Evolutionary conservation across 2,113 vertebrate species (phyloP).

Genomic region (Lichenostomus cassidix): DNA sequence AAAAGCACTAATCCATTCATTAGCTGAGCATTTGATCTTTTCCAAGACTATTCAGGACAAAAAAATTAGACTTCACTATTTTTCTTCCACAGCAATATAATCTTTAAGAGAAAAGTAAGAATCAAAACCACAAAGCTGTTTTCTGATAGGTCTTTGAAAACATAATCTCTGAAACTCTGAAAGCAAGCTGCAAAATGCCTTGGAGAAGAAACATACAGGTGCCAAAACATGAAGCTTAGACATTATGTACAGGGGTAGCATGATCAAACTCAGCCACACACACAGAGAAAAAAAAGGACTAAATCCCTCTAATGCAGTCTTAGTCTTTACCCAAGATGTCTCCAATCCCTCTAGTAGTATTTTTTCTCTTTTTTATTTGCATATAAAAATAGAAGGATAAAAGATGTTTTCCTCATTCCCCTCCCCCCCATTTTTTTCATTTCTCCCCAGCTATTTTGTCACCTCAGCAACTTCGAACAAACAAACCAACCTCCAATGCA

Average conservation of each 20-base stretch:
- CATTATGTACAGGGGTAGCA: background rate
- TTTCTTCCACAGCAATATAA: background rate
- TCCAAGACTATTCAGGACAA: background rate
- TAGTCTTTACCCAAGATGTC: background rate
- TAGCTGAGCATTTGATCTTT: constrained; percentile 51
- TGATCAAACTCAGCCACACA: background rate
- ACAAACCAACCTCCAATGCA: background rate
- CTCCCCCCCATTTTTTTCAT: background rate
- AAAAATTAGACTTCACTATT: background rate
- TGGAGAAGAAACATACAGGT: background rate
- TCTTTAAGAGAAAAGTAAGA: background rate
- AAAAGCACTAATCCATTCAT: constrained; percentile 43
- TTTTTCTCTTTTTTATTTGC: background rate
- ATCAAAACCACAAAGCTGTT: background rate
- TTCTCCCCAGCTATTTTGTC: background rate
- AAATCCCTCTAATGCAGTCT: background rate
- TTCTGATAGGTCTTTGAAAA: background rate
- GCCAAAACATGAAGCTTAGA: background rate
- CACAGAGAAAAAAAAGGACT: background rate
- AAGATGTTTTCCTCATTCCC: background rate
- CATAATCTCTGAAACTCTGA: background rate
- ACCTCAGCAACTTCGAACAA: background rate
- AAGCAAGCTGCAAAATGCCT: background rate
- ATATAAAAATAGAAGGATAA: background rate
- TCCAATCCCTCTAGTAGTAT: background rate